phyloP scores from a whole-genome alignment of 2,888 invertebrate genomes.

The Orgyia antiqua region DNA sequence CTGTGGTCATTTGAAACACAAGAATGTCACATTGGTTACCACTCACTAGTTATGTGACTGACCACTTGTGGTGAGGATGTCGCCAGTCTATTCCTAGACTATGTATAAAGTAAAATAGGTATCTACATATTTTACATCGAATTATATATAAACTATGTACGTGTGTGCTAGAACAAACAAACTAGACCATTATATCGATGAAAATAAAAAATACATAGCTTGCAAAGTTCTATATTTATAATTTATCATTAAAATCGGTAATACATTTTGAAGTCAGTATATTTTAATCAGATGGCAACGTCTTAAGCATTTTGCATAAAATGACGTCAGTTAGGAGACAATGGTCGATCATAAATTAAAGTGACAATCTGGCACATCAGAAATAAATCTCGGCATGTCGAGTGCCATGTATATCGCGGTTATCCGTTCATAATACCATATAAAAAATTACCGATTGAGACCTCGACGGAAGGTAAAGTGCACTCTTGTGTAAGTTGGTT shows the following conservation, averaged over 20 bases:
- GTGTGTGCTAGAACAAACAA: too few species aligned
- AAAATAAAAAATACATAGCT: too few species aligned
- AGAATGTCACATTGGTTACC: constrained; percentile 52
- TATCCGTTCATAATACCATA: constrained; percentile 54
- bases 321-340: constrained; percentile 69
- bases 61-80: constrained; percentile 22
- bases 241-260: too few species aligned
- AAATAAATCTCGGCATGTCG: constrained; percentile 71
- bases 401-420: constrained; percentile 57
- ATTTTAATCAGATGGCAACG: constrained; percentile 47
- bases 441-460: constrained; percentile 69
- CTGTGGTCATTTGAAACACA: constrained; percentile 60
- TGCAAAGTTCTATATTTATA: too few species aligned
- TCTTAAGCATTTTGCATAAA: constrained; percentile 38
- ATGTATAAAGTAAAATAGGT: too few species aligned
- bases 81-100: background rate
- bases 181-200: too few species aligned
- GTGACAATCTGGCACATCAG: constrained; percentile 71
- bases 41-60: constrained; percentile 24
- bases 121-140: too few species aligned
- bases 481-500: constrained; percentile 68
- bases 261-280: too few species aligned
- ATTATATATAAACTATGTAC: too few species aligned
- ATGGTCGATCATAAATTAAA: constrained; percentile 72
- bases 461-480: constrained; percentile 63